phyloP scores from a whole-genome alignment of 1,140 invertebrate species.

The Drosophila quadrilineata region DNA sequence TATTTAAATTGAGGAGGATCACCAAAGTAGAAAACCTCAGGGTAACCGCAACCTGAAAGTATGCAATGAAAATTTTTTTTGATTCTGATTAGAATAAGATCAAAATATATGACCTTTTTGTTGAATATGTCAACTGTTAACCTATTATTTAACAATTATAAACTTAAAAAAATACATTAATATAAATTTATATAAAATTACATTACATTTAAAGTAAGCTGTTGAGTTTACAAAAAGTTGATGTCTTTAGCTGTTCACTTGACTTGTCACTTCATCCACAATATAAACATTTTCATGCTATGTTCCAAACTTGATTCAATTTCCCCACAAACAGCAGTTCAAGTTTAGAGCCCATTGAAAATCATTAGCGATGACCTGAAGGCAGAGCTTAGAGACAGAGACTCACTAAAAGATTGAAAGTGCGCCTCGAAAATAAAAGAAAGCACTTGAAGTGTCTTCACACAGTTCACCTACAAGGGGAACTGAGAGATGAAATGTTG shows the following conservation, averaged over 20 bases:
- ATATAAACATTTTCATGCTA: not conserved
- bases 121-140: not conserved
- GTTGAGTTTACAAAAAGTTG: not conserved
- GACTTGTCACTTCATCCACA: constrained; percentile 9
- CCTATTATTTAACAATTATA: constrained; percentile 34
- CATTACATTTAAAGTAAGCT: not conserved
- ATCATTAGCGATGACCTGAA: no score
- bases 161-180: constrained; percentile 39
- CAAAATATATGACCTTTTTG: no score
- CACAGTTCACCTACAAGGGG: constrained; percentile 40
- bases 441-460: constrained; percentile 52
- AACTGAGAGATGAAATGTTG: not conserved
- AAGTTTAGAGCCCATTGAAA: constrained; percentile 58
- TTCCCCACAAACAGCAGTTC: constrained; percentile 44
- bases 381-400: constrained; percentile 9
- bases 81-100: no score
- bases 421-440: constrained; percentile 27
- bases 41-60: no score
- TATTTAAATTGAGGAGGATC: no score
- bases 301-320: constrained; percentile 17
- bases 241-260: not conserved
- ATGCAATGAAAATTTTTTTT: no score
- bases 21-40: no score
- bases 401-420: constrained; percentile 19
- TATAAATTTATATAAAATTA: no score